A percentile compares a stretch with the other conserved stretches of the same genome.
Evolutionary conservation across 2,888 invertebrate species (phyloP).

Genomic region (Megaustenia siamemsis): DNA sequence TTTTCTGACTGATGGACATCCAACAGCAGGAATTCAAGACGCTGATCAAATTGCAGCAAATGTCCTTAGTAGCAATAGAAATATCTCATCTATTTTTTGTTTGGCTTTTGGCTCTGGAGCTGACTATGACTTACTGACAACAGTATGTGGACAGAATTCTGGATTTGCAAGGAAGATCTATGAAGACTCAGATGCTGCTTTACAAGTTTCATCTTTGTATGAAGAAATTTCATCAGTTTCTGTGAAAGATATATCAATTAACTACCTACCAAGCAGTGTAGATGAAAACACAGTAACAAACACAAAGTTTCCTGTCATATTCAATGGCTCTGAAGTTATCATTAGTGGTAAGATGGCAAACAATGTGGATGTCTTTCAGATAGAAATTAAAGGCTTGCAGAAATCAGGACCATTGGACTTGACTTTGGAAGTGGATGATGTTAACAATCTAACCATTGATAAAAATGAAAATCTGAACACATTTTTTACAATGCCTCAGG

Average conservation of each 20-base stretch:
- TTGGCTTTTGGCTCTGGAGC: conserved; percentile 87
- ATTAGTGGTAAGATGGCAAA: conserved; percentile 65
- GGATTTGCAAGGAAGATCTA: conserved; percentile 88
- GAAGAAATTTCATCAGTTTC: conserved; percentile 86
- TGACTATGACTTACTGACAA: conserved; percentile 85
- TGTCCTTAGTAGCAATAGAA: conserved; percentile 61
- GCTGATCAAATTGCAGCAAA: conserved; percentile 71
- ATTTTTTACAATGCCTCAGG: conserved; percentile 54
- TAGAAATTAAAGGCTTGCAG: conserved; percentile 27
- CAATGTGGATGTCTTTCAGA: not conserved
- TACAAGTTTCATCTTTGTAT: conserved; percentile 85
- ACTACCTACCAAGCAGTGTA: conserved; percentile 61
- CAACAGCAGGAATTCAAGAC: conserved; percentile 78
- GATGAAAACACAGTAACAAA: conserved; percentile 64
- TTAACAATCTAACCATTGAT: conserved; percentile 20
- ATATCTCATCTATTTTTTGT: conserved; percentile 82
- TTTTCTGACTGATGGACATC: conserved; percentile 81
- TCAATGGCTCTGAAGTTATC: conserved; percentile 68
- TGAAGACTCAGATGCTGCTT: conserved; percentile 86
- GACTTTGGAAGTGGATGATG: conserved; percentile 42
- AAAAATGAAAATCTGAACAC: conserved; percentile 28
- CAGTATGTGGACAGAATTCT: conserved; percentile 85
- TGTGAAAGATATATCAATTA: conserved; percentile 83
- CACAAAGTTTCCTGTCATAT: conserved; percentile 64
- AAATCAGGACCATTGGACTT: conserved; percentile 42